Percentiles rank a stretch among this genome's conserved stretches.
phyloP scores from a whole-genome alignment of 2,113 vertebrate species.

The Scomber scombrus region DNA sequence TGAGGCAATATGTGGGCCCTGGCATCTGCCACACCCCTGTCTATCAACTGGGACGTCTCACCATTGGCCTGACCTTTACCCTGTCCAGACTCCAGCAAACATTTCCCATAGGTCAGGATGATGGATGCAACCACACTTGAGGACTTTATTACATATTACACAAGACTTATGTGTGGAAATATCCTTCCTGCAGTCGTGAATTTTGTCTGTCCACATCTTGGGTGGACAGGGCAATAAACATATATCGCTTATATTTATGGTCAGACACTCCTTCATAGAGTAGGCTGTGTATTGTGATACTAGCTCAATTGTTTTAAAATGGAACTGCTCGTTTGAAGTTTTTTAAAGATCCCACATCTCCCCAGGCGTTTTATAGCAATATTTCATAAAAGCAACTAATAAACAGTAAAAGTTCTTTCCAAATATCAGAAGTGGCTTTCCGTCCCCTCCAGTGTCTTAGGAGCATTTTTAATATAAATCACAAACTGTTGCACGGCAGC shows the following conservation, averaged over 20 bases:
- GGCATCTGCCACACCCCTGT: constrained; percentile 54
- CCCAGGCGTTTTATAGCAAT: constrained; percentile 52
- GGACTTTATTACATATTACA: constrained; percentile 57
- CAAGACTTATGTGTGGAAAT: constrained; percentile 51
- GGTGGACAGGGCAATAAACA: constrained; percentile 54
- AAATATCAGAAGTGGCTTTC: constrained; percentile 84
- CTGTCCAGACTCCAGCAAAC: constrained; percentile 29
- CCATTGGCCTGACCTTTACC: constrained; percentile 66
- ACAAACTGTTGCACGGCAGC: constrained; percentile 67
- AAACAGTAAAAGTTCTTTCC: constrained; percentile 79
- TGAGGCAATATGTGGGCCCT: constrained; percentile 36
- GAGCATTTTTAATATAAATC: constrained; percentile 75
- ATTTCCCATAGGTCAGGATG: constrained; percentile 53
- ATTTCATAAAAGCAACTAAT: constrained; percentile 81
- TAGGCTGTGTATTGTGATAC: constrained; percentile 50
- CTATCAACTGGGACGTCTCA: constrained; percentile 41
- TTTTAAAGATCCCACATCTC: constrained; percentile 71
- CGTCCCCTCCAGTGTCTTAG: constrained; percentile 59
- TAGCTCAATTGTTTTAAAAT: constrained; percentile 63
- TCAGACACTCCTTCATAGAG: constrained; percentile 21
- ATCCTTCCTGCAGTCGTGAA: constrained; percentile 36
- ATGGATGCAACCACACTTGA: constrained; percentile 56
- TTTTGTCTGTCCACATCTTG: constrained; percentile 56
- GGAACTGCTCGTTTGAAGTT: constrained; percentile 67
- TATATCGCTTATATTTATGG: constrained; percentile 56